These are phyloP conservation scores for Scyliorhinus canicula DNA, from an alignment of 2,797 vertebrate species.

Conservation along the genomic window DNA sequence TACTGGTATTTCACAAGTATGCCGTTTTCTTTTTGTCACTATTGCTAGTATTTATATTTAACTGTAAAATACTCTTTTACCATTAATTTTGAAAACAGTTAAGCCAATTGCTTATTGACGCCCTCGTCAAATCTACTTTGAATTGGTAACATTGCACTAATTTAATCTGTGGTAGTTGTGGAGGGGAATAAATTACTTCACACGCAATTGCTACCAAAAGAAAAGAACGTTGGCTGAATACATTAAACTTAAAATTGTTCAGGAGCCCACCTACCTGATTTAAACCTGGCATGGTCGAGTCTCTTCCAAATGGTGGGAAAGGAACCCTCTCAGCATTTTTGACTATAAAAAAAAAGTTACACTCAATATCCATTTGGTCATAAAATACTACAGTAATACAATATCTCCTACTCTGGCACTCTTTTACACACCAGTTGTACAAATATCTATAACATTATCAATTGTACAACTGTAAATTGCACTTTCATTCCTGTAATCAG, in stretches of 20 bases:
- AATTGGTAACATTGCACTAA: neutral
- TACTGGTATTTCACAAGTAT: neutral
- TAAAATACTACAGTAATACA: neutral
- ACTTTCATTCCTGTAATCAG: neutral
- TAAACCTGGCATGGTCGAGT: constrained; percentile 60
- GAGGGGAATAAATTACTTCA: neutral
- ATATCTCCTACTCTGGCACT: neutral
- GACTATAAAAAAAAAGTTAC: constrained; percentile 57
- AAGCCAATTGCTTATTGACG: neutral
- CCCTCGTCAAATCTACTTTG: neutral
- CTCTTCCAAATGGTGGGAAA: constrained; percentile 77
- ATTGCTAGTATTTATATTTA: neutral
- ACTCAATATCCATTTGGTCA: neutral
- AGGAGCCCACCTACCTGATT: constrained; percentile 57
- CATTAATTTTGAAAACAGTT: neutral
- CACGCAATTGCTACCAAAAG: neutral
- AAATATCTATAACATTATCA: too few relatives aligned
- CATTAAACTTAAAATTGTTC: neutral
- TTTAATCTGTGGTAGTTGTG: neutral
- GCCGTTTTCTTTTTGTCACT: neutral
- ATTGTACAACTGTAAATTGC: neutral
- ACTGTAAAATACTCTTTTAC: neutral
- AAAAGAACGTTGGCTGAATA: neutral
- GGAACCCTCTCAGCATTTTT: constrained; percentile 77
- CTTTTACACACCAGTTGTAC: neutral